Evolutionary conservation across 2,888 invertebrate genomes (phyloP).

Genomic region (Kryphioiulus occultus): DNA sequence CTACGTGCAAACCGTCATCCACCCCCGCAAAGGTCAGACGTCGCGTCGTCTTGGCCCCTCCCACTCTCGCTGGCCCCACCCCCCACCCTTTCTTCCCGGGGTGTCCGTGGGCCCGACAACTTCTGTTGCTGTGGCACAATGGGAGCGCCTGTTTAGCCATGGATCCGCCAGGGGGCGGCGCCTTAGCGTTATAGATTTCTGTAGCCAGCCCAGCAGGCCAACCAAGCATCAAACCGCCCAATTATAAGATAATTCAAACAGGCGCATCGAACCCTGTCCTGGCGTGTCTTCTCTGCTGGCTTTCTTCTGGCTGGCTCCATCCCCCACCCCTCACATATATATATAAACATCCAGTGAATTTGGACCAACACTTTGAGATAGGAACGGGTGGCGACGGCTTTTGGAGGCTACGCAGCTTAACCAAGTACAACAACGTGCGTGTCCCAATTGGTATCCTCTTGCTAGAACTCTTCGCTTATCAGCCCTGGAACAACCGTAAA

Average conservation of each 20-base stretch:
- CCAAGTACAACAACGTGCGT: neutral
- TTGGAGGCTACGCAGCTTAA: constrained; percentile 2
- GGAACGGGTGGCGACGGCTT: constrained; percentile 24
- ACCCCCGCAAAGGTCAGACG: neutral
- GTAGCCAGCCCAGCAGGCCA: neutral
- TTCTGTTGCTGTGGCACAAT: neutral
- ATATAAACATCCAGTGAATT: neutral
- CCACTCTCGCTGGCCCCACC: neutral
- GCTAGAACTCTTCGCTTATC: neutral
- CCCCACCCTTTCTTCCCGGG: neutral
- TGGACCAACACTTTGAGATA: neutral
- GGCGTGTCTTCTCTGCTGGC: neutral
- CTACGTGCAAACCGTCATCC: neutral
- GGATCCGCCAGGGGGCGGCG: constrained; percentile 25
- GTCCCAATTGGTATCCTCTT: neutral
- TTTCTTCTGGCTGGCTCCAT: neutral
- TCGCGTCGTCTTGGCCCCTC: neutral
- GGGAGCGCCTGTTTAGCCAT: neutral
- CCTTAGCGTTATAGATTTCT: neutral
- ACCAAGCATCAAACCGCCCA: constrained; percentile 45
- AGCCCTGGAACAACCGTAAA: neutral
- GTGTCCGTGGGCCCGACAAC: neutral
- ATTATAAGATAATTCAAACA: constrained; percentile 45
- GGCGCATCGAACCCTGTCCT: constrained; percentile 33
- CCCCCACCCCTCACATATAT: neutral